Conservation (phyloP, 2,797 vertebrate genomes). For the Tauraco hartlaubi region DNA sequence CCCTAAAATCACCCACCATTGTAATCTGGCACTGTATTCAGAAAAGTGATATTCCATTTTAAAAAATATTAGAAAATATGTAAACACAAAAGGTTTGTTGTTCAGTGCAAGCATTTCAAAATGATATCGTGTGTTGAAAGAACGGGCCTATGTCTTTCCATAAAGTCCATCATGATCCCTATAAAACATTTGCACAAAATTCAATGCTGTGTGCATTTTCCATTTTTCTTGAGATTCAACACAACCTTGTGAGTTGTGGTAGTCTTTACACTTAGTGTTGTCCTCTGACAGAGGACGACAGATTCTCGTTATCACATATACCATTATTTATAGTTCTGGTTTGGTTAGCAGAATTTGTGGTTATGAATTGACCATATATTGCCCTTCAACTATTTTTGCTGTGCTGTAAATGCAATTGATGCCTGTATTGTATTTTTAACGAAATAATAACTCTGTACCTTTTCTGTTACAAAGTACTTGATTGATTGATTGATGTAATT, state of each 20-base stretch:
- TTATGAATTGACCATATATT: not conserved
- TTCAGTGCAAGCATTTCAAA: not conserved
- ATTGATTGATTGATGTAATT: not conserved
- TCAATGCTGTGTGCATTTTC: not conserved
- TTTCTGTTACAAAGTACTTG: not conserved
- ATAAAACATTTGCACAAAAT: not conserved
- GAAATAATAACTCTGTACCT: not conserved
- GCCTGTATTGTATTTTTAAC: not conserved
- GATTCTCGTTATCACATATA: not conserved
- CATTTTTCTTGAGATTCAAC: not conserved
- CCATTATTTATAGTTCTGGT: not conserved
- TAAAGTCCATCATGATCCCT: not conserved
- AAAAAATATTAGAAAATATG: not conserved
- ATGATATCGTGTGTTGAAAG: not conserved
- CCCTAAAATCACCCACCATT: not conserved
- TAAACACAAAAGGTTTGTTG: not conserved
- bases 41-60: not conserved
- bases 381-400: not conserved
- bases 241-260: not conserved
- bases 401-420: not conserved
- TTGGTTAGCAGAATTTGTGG: not conserved
- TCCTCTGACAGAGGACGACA: not conserved
- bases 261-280: not conserved
- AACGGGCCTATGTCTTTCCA: not conserved
- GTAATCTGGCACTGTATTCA: not conserved